Conservation (phyloP, 2,797 vertebrate genomes). For the Poecile montanus region DNA sequence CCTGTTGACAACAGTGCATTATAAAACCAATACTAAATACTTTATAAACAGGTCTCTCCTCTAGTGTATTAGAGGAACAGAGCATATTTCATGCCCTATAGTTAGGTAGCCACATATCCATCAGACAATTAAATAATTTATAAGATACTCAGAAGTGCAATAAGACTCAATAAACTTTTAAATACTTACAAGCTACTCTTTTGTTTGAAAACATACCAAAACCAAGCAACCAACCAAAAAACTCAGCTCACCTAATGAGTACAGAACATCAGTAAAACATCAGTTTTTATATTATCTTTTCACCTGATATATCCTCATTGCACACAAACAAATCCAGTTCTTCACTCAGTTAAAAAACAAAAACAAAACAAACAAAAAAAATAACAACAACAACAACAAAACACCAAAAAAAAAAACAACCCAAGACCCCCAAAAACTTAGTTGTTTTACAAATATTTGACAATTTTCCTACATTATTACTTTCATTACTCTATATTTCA, state of each 20-base stretch:
- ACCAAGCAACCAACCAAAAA: not conserved
- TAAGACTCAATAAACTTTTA: constrained; percentile 79
- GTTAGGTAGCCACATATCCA: constrained; percentile 84
- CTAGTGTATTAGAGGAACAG: constrained; percentile 81
- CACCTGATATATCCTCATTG: not conserved
- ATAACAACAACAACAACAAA: not conserved
- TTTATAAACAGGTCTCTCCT: constrained; percentile 84
- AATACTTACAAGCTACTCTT: constrained; percentile 73
- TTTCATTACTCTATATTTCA: not conserved
- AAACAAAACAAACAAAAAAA: not conserved
- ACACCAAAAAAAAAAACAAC: too few relatives aligned
- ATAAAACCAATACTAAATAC: constrained; percentile 86
- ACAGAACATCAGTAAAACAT: not conserved
- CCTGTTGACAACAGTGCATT: constrained; percentile 82
- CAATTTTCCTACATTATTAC: not conserved
- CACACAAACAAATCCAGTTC: not conserved
- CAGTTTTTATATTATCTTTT: not conserved
- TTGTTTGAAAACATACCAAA: constrained; percentile 58
- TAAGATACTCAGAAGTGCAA: constrained; percentile 77
- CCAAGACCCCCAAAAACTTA: too few relatives aligned
- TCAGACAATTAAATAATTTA: constrained; percentile 84
- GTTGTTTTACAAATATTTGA: not conserved
- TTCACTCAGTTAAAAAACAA: not conserved
- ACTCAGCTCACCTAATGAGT: not conserved
- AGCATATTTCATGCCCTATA: constrained; percentile 81